Base-by-base conservation (phyloP, 2,797 vertebrate species). In the Gallinago nigripennis region DNA sequence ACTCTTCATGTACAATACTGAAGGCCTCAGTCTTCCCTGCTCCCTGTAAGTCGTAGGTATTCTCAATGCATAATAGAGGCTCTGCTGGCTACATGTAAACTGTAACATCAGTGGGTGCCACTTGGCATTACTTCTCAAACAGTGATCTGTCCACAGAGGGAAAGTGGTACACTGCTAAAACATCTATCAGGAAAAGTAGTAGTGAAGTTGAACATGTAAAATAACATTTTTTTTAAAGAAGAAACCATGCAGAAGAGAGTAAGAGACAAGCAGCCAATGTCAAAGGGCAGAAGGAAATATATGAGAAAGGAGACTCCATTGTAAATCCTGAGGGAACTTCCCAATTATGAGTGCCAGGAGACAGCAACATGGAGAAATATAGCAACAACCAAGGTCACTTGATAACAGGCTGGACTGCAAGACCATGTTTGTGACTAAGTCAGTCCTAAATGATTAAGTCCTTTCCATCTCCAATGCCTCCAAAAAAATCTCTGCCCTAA, bases 371-470 rank as follows among this genome's bases (percentile, higher is more conserved):
- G 19, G 61, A 33, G 39, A 94, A 90, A 77, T 16, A 56, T 0
- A 82, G 28, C 14, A 50, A 88, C 54, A 65, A 75, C 28, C 14
- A 56, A 63, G 56, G 43, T 45, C 85, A 66, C 41, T 86, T 72
- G 48, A 64, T 66, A 92, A 72, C 37, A 25, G 37, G 27, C 24
- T 83, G 60, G 39, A 75, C 75, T 68, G 39, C n/a, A 86, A 76
- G 20, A 63, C 64, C 71, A 3, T 60, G 80, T 24, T 23, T 84
- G 31, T 92, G 90, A 95, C 80, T 95, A 95, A 96, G 50, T 86
- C 71, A 84, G 58, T 66, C 85, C 92, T 90, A 63, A 88, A 87
- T 96, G 80, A 96, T 73, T 95, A 89, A 93, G 57, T 90, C 85
- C 77, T 92, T 95, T 95, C 66, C 73, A 79, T 84, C 57, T 63